A percentile compares a stretch with the other conserved stretches of the same genome.
Evolutionary conservation across 2,888 invertebrate species (phyloP).

Genomic region (Oscheius sp.): DNA sequence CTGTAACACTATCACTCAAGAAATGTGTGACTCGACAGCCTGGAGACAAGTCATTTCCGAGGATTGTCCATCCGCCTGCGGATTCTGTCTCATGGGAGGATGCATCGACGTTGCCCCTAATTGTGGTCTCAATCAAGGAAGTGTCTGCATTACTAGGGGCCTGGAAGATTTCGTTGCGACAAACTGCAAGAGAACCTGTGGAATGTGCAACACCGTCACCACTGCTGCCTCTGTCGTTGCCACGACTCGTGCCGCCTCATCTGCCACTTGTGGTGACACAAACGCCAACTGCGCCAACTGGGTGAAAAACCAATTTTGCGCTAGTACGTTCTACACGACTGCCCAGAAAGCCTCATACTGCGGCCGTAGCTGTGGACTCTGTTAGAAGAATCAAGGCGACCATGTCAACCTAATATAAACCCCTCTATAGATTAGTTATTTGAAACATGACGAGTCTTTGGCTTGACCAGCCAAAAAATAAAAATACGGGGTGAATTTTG

Average conservation of each 20-base stretch:
- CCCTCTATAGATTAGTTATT: neutral
- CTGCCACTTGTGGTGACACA: neutral
- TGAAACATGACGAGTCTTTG: neutral
- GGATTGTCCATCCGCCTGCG: slow-evolving; percentile 14
- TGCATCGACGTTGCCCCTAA: slow-evolving; percentile 24
- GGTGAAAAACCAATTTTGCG: neutral
- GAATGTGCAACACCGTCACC: neutral
- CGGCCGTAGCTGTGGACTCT: neutral
- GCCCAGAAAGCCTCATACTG: slow-evolving; percentile 4
- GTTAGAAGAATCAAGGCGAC: neutral
- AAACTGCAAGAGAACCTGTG: slow-evolving; percentile 1
- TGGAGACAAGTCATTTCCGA: slow-evolving; percentile 11
- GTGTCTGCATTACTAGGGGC: neutral
- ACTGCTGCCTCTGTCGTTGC: neutral
- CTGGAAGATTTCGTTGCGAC: neutral
- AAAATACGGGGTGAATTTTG: neutral
- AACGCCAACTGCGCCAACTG: slow-evolving; percentile 2
- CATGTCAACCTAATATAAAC: neutral
- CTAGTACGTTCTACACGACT: slow-evolving; percentile 4
- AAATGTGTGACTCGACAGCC: neutral
- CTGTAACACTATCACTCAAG: slow-evolving; percentile 9
- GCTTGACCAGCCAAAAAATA: slow-evolving; percentile 5
- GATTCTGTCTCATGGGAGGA: slow-evolving; percentile 15
- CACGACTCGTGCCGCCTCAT: too few species aligned
- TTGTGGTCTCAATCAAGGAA: neutral